Conservation (phyloP, 2,888 invertebrate species). For the Lucinisca nassula region DNA sequence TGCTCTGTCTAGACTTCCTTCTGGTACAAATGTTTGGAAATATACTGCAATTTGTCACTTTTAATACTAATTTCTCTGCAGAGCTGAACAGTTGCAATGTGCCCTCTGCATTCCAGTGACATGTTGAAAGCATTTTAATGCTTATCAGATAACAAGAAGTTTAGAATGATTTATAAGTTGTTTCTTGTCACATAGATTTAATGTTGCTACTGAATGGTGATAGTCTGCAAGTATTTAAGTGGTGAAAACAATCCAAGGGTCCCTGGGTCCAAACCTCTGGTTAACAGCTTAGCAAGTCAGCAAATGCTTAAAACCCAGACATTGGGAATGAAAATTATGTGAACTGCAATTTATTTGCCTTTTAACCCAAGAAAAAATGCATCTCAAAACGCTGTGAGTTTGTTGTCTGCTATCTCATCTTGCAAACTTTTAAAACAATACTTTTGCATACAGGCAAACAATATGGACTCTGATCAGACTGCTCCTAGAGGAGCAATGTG, state of each 20-base stretch:
- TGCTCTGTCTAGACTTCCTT: too few relatives aligned
- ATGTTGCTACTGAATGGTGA: not conserved
- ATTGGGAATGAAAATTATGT: too few relatives aligned
- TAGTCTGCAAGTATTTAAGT: not conserved
- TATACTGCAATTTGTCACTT: not conserved
- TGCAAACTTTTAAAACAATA: too few relatives aligned
- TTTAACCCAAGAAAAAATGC: too few relatives aligned
- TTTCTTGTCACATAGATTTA: not conserved
- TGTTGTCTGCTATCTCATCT: too few relatives aligned
- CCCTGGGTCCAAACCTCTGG: not conserved
- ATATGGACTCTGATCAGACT: too few relatives aligned
- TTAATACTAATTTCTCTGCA: not conserved
- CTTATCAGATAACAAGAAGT: not conserved
- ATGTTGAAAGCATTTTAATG: constrained; percentile 11
- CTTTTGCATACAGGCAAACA: too few relatives aligned
- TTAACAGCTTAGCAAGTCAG: not conserved
- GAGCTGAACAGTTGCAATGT: not conserved
- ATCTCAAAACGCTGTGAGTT: too few relatives aligned
- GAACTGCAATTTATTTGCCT: too few relatives aligned
- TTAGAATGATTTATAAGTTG: not conserved
- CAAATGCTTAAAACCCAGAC: too few relatives aligned
- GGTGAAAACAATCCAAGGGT: not conserved
- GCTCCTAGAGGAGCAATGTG: too few relatives aligned
- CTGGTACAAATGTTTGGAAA: too few relatives aligned
- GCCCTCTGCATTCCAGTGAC: not conserved